A percentile compares a stretch with the other conserved stretches of the same genome.
Conservation (phyloP, 2,113 vertebrate species). For the Ictidomys tridecemlineatus region DNA sequence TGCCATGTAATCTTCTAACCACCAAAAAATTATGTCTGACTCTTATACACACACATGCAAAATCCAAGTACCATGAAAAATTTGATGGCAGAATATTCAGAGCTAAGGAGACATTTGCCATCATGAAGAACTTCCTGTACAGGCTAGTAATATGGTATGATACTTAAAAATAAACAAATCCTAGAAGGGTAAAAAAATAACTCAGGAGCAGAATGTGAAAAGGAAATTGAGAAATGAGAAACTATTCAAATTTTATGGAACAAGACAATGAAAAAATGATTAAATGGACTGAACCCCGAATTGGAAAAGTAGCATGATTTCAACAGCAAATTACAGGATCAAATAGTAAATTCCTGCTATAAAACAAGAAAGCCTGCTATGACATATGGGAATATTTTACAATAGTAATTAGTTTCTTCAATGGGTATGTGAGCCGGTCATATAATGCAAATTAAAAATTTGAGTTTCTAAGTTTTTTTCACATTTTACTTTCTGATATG, state of each 20-base stretch:
- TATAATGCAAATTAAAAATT: not conserved
- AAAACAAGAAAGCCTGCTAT: not conserved
- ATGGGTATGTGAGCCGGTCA: not conserved
- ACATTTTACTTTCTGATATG: constrained; percentile 34
- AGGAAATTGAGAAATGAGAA: not conserved
- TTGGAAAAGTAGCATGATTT: not conserved
- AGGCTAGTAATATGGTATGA: not conserved
- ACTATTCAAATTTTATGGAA: constrained; percentile 21
- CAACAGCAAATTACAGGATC: not conserved
- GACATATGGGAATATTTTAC: not conserved
- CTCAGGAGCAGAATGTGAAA: not conserved
- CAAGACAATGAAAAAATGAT: not conserved
- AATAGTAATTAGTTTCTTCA: not conserved
- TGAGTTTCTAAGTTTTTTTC: constrained; percentile 52
- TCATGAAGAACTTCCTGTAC: not conserved
- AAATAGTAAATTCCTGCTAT: not conserved
- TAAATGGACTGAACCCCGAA: not conserved
- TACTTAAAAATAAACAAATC: not conserved
- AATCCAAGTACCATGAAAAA: not conserved
- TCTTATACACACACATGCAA: not conserved
- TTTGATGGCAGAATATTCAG: not conserved
- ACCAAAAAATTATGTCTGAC: not conserved
- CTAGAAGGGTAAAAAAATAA: not conserved
- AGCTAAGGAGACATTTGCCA: not conserved
- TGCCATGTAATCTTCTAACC: not conserved